Conservation (phyloP, 2,888 invertebrate genomes). For the Rosalia funebris region DNA sequence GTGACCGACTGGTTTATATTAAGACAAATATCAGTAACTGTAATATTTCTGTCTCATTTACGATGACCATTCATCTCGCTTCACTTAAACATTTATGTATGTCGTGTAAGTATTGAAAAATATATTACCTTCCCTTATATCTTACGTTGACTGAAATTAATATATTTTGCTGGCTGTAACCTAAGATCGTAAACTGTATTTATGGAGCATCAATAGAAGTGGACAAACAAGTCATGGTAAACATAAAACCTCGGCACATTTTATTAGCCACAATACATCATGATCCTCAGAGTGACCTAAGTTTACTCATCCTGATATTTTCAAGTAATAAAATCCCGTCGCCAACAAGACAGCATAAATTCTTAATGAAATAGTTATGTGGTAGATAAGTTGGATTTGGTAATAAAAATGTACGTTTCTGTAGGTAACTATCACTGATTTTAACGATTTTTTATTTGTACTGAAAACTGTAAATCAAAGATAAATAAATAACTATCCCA, state of each 20-base stretch:
- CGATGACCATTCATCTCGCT: no score
- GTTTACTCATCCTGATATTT: neutral
- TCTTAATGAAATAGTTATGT: constrained; percentile 30
- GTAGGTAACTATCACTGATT: neutral
- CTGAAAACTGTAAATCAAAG: no score
- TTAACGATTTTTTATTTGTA: constrained; percentile 7
- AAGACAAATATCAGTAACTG: no score
- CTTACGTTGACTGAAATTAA: neutral
- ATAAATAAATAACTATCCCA: no score
- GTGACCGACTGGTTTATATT: no score
- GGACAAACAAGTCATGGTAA: constrained; percentile 1
- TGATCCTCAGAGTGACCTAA: neutral
- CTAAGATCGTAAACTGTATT: neutral
- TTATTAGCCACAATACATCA: constrained; percentile 2
- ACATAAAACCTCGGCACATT: constrained; percentile 1
- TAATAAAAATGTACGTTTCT: constrained; percentile 26
- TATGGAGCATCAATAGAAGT: constrained; percentile 1
- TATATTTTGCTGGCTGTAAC: neutral
- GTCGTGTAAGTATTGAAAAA: no score
- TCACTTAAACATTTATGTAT: no score
- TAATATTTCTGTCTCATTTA: no score
- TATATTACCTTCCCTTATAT: no score
- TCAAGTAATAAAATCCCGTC: constrained; percentile 26
- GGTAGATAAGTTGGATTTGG: constrained; percentile 28
- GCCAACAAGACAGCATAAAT: constrained; percentile 35